Percentiles rank a stretch among this genome's conserved stretches.
Evolutionary conservation across 2,888 invertebrate genomes (phyloP).

Genomic region (Trachelus iudaicus): DNA sequence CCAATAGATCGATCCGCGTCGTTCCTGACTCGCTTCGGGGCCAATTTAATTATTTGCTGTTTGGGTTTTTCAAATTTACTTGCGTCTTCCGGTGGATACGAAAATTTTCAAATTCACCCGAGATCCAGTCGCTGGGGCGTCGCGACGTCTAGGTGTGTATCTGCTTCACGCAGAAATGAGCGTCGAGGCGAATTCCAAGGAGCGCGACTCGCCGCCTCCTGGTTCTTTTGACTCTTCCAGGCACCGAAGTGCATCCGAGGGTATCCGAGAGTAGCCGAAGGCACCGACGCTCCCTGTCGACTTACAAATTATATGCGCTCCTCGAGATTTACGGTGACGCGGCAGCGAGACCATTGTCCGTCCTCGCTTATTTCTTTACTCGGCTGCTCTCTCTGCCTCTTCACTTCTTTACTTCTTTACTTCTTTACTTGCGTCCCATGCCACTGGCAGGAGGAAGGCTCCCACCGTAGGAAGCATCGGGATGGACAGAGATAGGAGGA

Average conservation of each 20-base stretch:
- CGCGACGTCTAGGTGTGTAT: background rate
- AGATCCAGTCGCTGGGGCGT: background rate
- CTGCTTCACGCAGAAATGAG: background rate
- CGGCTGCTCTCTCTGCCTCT: background rate
- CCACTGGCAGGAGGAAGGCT: background rate
- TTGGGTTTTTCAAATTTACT: too few species aligned
- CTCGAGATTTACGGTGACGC: constrained; percentile 66
- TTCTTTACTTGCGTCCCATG: background rate
- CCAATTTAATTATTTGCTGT: too few species aligned
- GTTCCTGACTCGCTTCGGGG: too few species aligned
- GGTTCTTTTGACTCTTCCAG: background rate
- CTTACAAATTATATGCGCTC: constrained; percentile 66
- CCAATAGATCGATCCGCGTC: too few species aligned
- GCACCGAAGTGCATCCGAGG: constrained; percentile 1
- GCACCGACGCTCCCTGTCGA: constrained; percentile 53
- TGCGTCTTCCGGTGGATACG: too few species aligned
- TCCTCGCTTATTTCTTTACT: constrained; percentile 56
- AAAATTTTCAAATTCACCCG: too few species aligned
- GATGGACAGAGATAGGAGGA: background rate
- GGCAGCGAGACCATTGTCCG: constrained; percentile 64
- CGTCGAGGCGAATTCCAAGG: constrained; percentile 1
- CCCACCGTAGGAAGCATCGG: background rate
- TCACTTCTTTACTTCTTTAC: constrained; percentile 9
- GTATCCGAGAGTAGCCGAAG: background rate
- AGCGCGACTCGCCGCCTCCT: background rate